phyloP scores from a whole-genome alignment of 2,888 invertebrate genomes.

The Omphaloscelis lunosa region DNA sequence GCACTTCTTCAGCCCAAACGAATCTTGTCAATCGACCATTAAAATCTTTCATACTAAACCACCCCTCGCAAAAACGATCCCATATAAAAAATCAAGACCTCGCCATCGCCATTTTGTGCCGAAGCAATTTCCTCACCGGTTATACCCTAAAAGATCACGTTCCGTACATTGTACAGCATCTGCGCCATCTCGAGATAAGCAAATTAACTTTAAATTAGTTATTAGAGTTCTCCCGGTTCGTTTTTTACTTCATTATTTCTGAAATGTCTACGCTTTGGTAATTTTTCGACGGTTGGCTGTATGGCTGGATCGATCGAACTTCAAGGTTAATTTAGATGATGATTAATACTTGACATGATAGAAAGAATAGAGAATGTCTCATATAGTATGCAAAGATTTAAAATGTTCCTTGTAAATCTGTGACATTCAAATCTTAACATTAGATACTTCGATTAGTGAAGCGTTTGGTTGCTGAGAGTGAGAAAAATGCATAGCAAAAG shows the following conservation, averaged over 20 bases:
- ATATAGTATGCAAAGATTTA: not conserved
- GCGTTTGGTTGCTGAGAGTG: not conserved
- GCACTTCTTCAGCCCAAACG: not conserved
- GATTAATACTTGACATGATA: not conserved
- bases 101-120: constrained; percentile 31
- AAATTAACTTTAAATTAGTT: constrained; percentile 80
- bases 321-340: not conserved
- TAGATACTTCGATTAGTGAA: not conserved
- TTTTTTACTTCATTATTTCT: constrained; percentile 73
- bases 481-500: not conserved
- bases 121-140: constrained; percentile 60
- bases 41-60: not conserved
- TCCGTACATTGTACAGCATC: constrained; percentile 62
- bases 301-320: constrained; percentile 8
- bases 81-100: constrained; percentile 52
- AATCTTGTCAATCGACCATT: constrained; percentile 6
- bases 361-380: no score
- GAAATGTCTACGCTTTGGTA: constrained; percentile 59
- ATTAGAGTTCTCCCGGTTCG: constrained; percentile 66
- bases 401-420: not conserved
- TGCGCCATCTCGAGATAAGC: constrained; percentile 72
- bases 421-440: not conserved
- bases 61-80: constrained; percentile 1
- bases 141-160: constrained; percentile 58
- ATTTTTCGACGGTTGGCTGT: constrained; percentile 36